phyloP scores from a whole-genome alignment of 2,113 vertebrate species.

The Cheilinus undulatus region DNA sequence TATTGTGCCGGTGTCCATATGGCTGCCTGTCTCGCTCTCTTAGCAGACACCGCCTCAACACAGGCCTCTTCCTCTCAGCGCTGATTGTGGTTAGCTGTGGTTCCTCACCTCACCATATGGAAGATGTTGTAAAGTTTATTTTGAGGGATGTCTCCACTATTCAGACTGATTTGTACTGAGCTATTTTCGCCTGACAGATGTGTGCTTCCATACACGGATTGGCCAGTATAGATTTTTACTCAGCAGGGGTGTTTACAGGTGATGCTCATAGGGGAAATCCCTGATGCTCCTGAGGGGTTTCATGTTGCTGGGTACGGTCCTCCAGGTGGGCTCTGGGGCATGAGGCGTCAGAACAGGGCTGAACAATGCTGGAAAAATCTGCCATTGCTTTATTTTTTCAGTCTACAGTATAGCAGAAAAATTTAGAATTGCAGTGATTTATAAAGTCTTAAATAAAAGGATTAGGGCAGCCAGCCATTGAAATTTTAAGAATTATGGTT shows the following conservation, averaged over 20 bases:
- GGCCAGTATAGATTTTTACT: conserved; percentile 72
- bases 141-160: conserved; percentile 57
- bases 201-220: conserved; percentile 14
- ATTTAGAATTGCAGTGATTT: too few species aligned
- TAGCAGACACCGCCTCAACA: conserved; percentile 80
- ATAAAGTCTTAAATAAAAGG: too few species aligned
- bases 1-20: conserved; percentile 92
- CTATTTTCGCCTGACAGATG: conserved; percentile 51
- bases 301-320: conserved; percentile 56
- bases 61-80: conserved; percentile 78
- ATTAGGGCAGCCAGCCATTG: too few species aligned
- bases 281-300: conserved; percentile 65
- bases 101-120: conserved; percentile 73
- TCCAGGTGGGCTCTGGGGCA: conserved; percentile 84
- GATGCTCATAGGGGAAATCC: conserved; percentile 51
- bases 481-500: too few species aligned
- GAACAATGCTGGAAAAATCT: too few species aligned
- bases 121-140: conserved; percentile 78
- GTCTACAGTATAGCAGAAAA: too few species aligned
- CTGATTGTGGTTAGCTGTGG: conserved; percentile 80
- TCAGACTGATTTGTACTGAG: conserved; percentile 61
- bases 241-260: conserved; percentile 77
- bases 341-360: too few species aligned
- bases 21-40: conserved; percentile 88
- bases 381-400: too few species aligned